Conservation (phyloP, 2,888 invertebrate genomes). For the Harpalus rubripes region DNA sequence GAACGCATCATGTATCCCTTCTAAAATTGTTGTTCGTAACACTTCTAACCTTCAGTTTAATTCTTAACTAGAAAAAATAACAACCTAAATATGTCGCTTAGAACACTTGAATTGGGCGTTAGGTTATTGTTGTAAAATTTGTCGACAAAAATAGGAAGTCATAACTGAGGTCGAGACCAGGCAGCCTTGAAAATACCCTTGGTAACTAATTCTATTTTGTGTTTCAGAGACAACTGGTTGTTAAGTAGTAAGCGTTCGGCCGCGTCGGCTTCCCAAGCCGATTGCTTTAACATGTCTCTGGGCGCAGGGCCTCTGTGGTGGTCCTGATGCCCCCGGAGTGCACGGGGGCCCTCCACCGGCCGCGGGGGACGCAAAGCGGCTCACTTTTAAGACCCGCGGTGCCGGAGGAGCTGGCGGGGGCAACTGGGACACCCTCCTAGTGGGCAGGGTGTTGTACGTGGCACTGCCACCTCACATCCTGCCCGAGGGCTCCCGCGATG, state of each 20-base stretch:
- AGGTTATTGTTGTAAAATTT: too few relatives aligned
- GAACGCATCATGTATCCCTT: too few relatives aligned
- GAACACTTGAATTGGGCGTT: too few relatives aligned
- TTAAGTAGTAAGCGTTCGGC: slow-evolving; percentile 83
- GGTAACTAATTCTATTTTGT: too few relatives aligned
- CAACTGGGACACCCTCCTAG: slow-evolving; percentile 77
- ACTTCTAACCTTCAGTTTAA: too few relatives aligned
- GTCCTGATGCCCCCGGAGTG: slow-evolving; percentile 99
- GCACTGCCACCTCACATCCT: slow-evolving; percentile 92
- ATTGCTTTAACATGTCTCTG: slow-evolving; percentile 92
- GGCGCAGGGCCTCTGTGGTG: slow-evolving; percentile 99
- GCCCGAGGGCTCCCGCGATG: slow-evolving; percentile 96
- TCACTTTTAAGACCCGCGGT: slow-evolving; percentile 76
- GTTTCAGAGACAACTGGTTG: slow-evolving; percentile 71
- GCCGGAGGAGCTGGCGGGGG: slow-evolving; percentile 75
- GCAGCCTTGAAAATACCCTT: too few relatives aligned
- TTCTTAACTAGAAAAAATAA: too few relatives aligned
- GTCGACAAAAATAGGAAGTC: too few relatives aligned
- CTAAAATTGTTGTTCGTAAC: too few relatives aligned
- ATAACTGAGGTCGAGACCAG: too few relatives aligned
- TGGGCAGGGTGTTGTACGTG: slow-evolving; percentile 90
- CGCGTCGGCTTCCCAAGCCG: slow-evolving; percentile 85
- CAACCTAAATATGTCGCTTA: too few relatives aligned
- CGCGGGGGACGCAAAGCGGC: slow-evolving; percentile 73
- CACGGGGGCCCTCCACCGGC: slow-evolving; percentile 77